Conservation (phyloP, 2,888 invertebrate species). For the Chalcosyrphus nemorum region DNA sequence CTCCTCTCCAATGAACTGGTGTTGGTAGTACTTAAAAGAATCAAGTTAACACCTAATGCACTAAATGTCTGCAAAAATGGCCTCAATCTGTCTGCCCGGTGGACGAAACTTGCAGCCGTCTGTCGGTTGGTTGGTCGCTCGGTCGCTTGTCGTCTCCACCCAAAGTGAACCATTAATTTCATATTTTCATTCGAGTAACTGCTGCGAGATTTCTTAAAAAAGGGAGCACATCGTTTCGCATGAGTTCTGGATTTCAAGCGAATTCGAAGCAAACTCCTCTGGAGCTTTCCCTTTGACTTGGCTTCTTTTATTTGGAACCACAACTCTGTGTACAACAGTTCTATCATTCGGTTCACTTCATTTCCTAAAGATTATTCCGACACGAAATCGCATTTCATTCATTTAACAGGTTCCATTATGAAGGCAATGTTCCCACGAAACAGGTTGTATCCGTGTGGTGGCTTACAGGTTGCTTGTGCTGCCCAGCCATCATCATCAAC, state of each 20-base stretch:
- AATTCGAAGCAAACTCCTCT: constrained; percentile 61
- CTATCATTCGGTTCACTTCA: constrained; percentile 71
- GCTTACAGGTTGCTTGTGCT: constrained; percentile 67
- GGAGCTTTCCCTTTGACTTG: constrained; percentile 61
- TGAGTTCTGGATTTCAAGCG: constrained; percentile 67
- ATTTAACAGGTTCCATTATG: constrained; percentile 82
- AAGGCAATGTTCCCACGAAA: constrained; percentile 82
- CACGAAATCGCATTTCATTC: constrained; percentile 81
- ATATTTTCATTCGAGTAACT: constrained; percentile 54
- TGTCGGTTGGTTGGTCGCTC: constrained; percentile 9
- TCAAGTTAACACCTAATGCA: constrained; percentile 71
- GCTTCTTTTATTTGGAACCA: constrained; percentile 46
- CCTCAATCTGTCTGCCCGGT: constrained; percentile 62
- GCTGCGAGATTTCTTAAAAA: constrained; percentile 68
- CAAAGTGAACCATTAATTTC: constrained; percentile 64
- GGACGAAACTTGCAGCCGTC: constrained; percentile 50
- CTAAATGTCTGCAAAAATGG: constrained; percentile 69
- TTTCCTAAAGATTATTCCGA: constrained; percentile 73
- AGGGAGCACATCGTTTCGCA: constrained; percentile 67
- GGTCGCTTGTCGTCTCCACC: background rate
- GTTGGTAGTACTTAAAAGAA: constrained; percentile 28
- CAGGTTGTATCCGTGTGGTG: constrained; percentile 77
- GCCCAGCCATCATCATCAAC: constrained; percentile 65
- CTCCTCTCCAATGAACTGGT: background rate
- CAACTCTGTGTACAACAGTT: constrained; percentile 39